These are phyloP conservation scores for Ditylenchus dipsaci DNA, from an alignment of 1,140 invertebrate genomes.

Conservation along the genomic window DNA sequence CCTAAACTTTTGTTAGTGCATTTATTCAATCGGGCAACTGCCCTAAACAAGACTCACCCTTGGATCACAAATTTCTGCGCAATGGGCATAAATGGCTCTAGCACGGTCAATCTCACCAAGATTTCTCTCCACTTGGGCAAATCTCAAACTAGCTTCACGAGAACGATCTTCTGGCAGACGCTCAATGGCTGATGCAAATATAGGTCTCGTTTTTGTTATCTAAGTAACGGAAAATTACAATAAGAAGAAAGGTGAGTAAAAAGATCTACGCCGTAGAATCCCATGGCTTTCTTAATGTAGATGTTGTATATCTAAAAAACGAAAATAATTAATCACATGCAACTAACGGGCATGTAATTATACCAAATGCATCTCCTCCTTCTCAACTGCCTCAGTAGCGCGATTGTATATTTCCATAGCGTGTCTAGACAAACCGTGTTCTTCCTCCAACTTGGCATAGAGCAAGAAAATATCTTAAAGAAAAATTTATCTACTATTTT, in stretches of 20 bases:
- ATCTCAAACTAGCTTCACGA: constrained; percentile 86
- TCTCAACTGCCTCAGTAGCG: constrained; percentile 80
- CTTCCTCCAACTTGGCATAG: constrained; percentile 96
- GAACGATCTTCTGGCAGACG: constrained; percentile 80
- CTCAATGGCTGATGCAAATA: constrained; percentile 97
- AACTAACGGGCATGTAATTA: constrained; percentile 15
- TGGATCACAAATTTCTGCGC: constrained; percentile 98
- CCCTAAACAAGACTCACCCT: constrained; percentile 63
- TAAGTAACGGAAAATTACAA: too few species aligned
- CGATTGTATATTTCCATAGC: constrained; percentile 97
- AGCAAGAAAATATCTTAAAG: constrained; percentile 77
- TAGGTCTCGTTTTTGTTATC: constrained; percentile 89
- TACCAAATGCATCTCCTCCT: constrained; percentile 85
- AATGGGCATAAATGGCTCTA: constrained; percentile 91
- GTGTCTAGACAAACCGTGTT: constrained; percentile 90
- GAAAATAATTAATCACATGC: background rate
- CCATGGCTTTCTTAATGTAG: constrained; percentile 93
- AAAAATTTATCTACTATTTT: constrained; percentile 17
- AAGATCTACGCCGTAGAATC: constrained; percentile 95
- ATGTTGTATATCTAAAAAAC: constrained; percentile 84
- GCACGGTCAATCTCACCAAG: constrained; percentile 95
- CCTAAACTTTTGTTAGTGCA: constrained; percentile 62
- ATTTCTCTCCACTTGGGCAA: constrained; percentile 94
- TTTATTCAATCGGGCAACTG: background rate
- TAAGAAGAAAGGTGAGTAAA: too few species aligned